Percentiles rank a stretch among this genome's conserved stretches.
phyloP scores from a whole-genome alignment of 1,140 invertebrate genomes.

The Neotoxoptera formosana region DNA sequence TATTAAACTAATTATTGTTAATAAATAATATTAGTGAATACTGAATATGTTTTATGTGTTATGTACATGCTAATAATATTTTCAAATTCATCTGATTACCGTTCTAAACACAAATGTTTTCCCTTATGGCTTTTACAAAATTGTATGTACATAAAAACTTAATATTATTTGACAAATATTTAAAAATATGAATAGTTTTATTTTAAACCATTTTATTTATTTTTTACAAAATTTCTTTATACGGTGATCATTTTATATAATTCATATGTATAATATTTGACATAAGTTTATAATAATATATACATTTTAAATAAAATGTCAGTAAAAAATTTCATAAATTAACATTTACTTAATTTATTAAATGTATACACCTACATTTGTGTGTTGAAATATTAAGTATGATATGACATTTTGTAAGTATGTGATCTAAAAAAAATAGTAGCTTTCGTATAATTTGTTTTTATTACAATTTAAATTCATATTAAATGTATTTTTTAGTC shows the following conservation, averaged over 20 bases:
- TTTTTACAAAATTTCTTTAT: background rate
- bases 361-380: background rate
- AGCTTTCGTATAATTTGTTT: background rate
- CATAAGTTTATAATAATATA: background rate
- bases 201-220: background rate
- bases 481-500: constrained; percentile 5
- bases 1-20: background rate
- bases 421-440: background rate
- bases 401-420: background rate
- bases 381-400: background rate
- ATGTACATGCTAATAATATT: background rate
- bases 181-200: background rate
- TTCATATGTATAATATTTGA: background rate
- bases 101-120: background rate
- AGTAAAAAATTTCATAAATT: background rate
- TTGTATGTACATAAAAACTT: background rate
- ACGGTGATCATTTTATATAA: background rate
- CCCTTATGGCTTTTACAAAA: background rate
- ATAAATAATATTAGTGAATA: constrained; percentile 3
- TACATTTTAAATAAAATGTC: background rate
- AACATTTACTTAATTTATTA: background rate
- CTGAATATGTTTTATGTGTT: background rate
- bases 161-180: background rate
- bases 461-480: background rate
- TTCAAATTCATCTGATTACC: background rate